phyloP scores from a whole-genome alignment of 2,113 vertebrate species.

The Piaya cayana region DNA sequence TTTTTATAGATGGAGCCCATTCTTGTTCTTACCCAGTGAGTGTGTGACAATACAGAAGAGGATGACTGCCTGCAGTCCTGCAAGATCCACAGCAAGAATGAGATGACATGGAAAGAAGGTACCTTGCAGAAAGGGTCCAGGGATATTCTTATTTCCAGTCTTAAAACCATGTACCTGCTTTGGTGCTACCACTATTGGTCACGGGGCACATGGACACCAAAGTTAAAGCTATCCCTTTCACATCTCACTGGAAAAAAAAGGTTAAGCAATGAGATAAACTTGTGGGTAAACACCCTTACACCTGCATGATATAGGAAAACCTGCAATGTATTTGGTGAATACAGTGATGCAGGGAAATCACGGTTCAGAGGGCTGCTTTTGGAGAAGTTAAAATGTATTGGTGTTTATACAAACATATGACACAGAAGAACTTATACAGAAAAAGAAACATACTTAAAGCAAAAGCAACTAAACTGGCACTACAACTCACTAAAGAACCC shows the following conservation, averaged over 20 bases:
- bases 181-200: not conserved
- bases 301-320: not conserved
- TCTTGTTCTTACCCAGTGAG: not conserved
- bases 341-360: not conserved
- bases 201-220: not conserved
- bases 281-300: not conserved
- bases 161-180: not conserved
- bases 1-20: not conserved
- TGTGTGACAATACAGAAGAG: not conserved
- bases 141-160: not conserved
- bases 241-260: not conserved
- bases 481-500: not conserved
- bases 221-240: not conserved
- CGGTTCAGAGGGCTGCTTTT: not conserved
- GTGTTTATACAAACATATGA: not conserved
- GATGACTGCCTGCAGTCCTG: not conserved
- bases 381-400: not conserved
- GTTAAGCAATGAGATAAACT: not conserved
- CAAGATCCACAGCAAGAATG: not conserved
- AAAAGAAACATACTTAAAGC: not conserved
- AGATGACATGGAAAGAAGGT: not conserved
- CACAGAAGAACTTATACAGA: not conserved
- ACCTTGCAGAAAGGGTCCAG: not conserved
- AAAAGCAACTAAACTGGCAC: not conserved
- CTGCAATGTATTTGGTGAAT: not conserved